Evolutionary conservation across 1,140 invertebrate species (phyloP).

Genomic region (Lepidotrigona ventralis): DNA sequence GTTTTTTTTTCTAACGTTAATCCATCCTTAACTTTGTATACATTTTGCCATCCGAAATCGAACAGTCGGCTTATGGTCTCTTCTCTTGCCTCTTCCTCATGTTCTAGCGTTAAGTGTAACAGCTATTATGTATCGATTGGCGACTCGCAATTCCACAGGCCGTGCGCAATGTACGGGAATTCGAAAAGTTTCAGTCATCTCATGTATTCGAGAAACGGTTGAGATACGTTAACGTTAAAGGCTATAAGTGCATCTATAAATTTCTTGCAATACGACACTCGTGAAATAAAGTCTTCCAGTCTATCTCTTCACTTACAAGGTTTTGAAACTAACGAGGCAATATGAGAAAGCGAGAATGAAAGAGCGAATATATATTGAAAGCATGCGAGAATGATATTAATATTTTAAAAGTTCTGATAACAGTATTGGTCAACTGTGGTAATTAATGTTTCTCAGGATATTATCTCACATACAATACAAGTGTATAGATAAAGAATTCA

Average conservation of each 20-base stretch:
- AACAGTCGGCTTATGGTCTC: background rate
- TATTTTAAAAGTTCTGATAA: background rate
- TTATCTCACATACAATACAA: background rate
- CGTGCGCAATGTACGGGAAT: background rate
- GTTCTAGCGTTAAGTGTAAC: background rate
- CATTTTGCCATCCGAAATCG: background rate
- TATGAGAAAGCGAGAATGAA: conserved; percentile 17
- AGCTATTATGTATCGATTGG: background rate
- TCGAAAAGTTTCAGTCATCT: background rate
- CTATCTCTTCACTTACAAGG: conserved; percentile 55
- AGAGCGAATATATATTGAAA: background rate
- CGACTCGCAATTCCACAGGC: background rate
- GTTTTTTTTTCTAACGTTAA: background rate
- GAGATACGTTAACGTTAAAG: conserved; percentile 9
- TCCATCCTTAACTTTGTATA: background rate
- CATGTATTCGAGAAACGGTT: background rate
- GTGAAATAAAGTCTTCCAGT: conserved; percentile 1
- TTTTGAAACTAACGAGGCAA: conserved; percentile 61
- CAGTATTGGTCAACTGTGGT: background rate
- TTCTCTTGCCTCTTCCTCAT: background rate
- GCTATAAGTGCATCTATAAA: conserved; percentile 26
- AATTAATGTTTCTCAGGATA: background rate
- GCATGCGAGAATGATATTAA: background rate
- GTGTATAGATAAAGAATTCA: background rate
- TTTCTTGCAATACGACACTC: conserved; percentile 21